phyloP scores from a whole-genome alignment of 2,888 invertebrate species.

The Nasonovia ribisnigri region DNA sequence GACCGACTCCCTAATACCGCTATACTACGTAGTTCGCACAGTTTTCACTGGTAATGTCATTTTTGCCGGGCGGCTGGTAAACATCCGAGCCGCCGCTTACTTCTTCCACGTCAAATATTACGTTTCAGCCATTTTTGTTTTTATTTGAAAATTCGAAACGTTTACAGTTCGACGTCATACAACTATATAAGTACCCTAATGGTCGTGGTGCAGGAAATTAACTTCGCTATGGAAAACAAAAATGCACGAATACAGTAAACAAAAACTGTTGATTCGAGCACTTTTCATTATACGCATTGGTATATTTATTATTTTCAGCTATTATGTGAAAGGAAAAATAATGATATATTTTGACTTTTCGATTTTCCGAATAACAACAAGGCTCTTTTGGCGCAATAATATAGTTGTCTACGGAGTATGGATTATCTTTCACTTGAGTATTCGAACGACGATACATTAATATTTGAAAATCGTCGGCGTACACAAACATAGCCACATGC shows the following conservation, averaged over 20 bases:
- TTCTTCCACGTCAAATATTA: neutral
- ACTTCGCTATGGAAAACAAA: neutral
- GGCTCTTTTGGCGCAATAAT: neutral
- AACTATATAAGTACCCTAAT: neutral
- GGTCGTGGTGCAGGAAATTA: neutral
- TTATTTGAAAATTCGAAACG: neutral
- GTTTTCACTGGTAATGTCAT: constrained; percentile 40
- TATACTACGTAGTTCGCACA: neutral
- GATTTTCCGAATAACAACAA: neutral
- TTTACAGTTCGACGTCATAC: neutral
- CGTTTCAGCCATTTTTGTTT: neutral
- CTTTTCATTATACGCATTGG: constrained; percentile 10
- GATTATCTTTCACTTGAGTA: neutral
- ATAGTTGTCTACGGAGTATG: neutral
- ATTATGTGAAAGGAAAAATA: neutral
- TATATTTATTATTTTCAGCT: neutral
- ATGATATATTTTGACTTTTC: neutral
- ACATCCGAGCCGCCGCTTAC: neutral
- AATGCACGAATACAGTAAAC: neutral
- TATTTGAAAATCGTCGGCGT: neutral
- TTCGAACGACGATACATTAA: neutral
- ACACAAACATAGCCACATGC: neutral
- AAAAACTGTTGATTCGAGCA: constrained; percentile 23
- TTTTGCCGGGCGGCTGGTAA: neutral
- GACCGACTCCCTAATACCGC: neutral